These are phyloP conservation scores for Pseudanteris insignis DNA, from an alignment of 2,888 invertebrate genomes.

Conservation along the genomic window DNA sequence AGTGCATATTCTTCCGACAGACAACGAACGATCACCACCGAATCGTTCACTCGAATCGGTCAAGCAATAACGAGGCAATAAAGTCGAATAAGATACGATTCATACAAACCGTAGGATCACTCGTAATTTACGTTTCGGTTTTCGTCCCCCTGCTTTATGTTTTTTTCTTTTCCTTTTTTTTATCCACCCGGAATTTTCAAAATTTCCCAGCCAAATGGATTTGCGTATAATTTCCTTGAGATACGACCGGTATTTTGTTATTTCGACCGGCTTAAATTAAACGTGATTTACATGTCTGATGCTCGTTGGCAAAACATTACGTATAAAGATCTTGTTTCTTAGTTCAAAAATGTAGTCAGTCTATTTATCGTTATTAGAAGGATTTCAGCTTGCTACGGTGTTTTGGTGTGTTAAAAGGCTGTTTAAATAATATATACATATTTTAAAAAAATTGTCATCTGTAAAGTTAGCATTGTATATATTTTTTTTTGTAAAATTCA, in stretches of 20 bases:
- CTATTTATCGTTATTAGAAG: no score
- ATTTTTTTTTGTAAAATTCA: no score
- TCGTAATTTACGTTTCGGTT: slow-evolving; percentile 20
- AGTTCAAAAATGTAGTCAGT: no score
- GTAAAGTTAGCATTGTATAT: no score
- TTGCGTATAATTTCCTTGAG: slow-evolving; percentile 7
- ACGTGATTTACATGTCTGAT: background rate
- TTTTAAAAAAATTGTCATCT: no score
- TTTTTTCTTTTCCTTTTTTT: no score
- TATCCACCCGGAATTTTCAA: slow-evolving; percentile 9
- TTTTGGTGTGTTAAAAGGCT: no score
- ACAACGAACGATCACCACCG: slow-evolving; percentile 29
- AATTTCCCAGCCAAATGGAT: slow-evolving; percentile 11
- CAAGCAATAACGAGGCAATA: slow-evolving; percentile 36
- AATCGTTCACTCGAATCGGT: slow-evolving; percentile 32
- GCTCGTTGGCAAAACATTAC: no score
- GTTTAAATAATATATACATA: no score
- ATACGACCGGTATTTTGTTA: background rate
- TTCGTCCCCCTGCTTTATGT: no score
- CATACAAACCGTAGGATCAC: slow-evolving; percentile 7
- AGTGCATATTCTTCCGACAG: slow-evolving; percentile 36
- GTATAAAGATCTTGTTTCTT: no score
- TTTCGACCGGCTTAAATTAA: slow-evolving; percentile 2
- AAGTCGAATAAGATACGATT: slow-evolving; percentile 29
- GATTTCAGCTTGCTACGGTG: no score